Evolutionary conservation across 2,797 vertebrate genomes (phyloP).

Genomic region (Anguilla anguilla): DNA sequence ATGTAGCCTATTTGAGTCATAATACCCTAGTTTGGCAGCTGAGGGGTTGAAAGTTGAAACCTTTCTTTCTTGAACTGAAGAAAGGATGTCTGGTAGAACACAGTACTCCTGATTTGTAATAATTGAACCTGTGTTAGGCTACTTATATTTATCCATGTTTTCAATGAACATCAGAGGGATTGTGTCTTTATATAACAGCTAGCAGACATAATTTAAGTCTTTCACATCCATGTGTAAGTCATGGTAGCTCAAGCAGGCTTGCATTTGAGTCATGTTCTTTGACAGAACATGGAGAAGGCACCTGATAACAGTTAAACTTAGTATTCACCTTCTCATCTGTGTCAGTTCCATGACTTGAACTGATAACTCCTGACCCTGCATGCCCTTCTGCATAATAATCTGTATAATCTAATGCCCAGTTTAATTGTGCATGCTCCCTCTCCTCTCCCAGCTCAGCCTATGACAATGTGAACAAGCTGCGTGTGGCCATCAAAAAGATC

Average conservation of each 20-base stretch:
- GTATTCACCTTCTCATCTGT: background rate
- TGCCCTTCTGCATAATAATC: background rate
- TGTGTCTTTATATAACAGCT: background rate
- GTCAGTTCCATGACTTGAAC: background rate
- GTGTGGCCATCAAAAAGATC: conserved; percentile 93
- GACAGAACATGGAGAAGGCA: background rate
- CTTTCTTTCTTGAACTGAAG: background rate
- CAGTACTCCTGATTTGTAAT: background rate
- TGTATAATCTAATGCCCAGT: background rate
- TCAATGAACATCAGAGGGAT: background rate
- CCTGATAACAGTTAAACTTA: background rate
- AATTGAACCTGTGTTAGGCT: background rate
- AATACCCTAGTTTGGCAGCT: background rate
- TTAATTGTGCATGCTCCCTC: background rate
- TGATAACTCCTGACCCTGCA: background rate
- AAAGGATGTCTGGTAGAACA: background rate
- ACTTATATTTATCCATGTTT: background rate
- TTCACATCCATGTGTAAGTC: background rate
- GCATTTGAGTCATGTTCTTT: background rate
- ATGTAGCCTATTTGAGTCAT: background rate
- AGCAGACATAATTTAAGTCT: background rate
- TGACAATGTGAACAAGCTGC: conserved; percentile 78
- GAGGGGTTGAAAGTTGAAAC: background rate
- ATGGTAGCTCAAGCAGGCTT: background rate
- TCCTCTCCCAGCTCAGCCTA: conserved; percentile 75